phyloP scores from a whole-genome alignment of 1,140 invertebrate species.

The Leptonema lineaticorne region DNA sequence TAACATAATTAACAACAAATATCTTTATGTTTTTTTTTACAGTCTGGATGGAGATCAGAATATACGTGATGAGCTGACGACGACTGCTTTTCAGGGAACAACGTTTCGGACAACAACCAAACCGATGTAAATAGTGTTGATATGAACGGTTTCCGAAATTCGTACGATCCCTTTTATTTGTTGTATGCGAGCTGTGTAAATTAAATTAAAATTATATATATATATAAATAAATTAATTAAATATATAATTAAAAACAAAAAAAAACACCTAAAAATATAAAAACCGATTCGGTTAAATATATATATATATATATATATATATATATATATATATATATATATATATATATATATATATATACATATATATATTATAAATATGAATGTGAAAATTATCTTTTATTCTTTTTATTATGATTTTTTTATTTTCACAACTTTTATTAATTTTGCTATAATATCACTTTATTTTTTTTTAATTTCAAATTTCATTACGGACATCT shows the following conservation, averaged over 20 bases:
- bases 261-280: background rate
- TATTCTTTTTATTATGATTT: background rate
- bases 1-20: too few species aligned
- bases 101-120: background rate
- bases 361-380: too few species aligned
- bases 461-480: background rate
- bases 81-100: constrained; percentile 21
- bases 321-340: too few species aligned
- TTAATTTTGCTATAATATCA: background rate
- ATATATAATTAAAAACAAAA: background rate
- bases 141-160: constrained; percentile 31
- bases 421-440: background rate
- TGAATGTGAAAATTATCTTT: background rate
- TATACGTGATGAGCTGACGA: constrained; percentile 42
- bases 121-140: constrained; percentile 37
- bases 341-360: too few species aligned
- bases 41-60: constrained; percentile 42
- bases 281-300: too few species aligned
- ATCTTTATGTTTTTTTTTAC: constrained; percentile 18
- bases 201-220: background rate
- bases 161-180: constrained; percentile 36
- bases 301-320: too few species aligned
- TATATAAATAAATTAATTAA: background rate
- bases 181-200: constrained; percentile 30
- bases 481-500: too few species aligned